Evolutionary conservation across 2,888 invertebrate genomes (phyloP).

Genomic region (Dicranocentrus wangi): DNA sequence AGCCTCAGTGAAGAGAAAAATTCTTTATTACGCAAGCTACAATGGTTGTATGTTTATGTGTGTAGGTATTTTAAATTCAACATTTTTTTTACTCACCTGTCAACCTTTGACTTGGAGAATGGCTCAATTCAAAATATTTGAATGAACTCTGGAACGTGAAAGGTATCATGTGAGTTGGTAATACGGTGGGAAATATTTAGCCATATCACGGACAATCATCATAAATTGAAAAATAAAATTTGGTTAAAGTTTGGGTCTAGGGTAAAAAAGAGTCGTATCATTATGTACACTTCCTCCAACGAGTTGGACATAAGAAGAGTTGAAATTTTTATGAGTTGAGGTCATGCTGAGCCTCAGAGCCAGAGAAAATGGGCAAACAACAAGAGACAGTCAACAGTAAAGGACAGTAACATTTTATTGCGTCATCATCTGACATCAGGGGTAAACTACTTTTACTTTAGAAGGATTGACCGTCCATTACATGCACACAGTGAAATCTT

Average conservation of each 20-base stretch:
- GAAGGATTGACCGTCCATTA: background rate
- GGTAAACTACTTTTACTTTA: slow-evolving; percentile 11
- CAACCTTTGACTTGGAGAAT: slow-evolving; percentile 61
- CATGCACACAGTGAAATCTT: too few relatives aligned
- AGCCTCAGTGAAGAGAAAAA: slow-evolving; percentile 18
- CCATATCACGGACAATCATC: slow-evolving; percentile 39
- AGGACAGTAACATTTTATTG: slow-evolving; percentile 57
- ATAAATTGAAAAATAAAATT: slow-evolving; percentile 33
- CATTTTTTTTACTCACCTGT: slow-evolving; percentile 48
- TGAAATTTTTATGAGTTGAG: slow-evolving; percentile 72
- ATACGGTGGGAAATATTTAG: slow-evolving; percentile 32
- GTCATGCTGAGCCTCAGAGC: slow-evolving; percentile 68
- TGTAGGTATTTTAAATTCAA: too few relatives aligned
- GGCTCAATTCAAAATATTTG: slow-evolving; percentile 64
- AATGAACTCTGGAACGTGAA: slow-evolving; percentile 48
- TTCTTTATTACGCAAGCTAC: slow-evolving; percentile 15
- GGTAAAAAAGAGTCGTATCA: too few relatives aligned
- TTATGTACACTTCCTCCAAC: slow-evolving; percentile 16
- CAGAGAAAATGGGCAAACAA: background rate
- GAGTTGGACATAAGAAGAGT: slow-evolving; percentile 62
- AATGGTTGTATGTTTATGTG: slow-evolving; percentile 11
- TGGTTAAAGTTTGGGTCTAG: background rate
- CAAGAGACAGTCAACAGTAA: background rate
- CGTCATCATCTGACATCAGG: slow-evolving; percentile 55
- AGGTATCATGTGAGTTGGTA: background rate